Percentiles rank a stretch among this genome's conserved stretches.
Evolutionary conservation across 2,113 vertebrate species (phyloP).

Genomic region (Motacilla tschutschensis): DNA sequence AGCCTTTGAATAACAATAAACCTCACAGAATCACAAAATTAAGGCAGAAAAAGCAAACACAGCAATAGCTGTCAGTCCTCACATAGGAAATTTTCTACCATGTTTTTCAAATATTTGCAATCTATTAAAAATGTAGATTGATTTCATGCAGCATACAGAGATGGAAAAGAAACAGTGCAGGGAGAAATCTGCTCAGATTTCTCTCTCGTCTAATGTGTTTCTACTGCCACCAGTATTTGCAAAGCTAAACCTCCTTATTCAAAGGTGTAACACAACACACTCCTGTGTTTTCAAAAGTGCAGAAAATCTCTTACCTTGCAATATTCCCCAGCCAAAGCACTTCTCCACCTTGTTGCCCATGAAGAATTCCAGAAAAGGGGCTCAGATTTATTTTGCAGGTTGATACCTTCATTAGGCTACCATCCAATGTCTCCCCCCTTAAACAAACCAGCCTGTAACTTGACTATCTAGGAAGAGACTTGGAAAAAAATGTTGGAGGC

Average conservation of each 20-base stretch:
- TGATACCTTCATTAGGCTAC: slow-evolving; percentile 70
- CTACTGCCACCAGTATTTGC: background rate
- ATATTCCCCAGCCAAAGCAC: slow-evolving; percentile 67
- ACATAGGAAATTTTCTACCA: background rate
- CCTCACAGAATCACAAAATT: background rate
- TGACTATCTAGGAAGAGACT: background rate
- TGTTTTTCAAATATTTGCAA: background rate
- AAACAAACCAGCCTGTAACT: slow-evolving; percentile 21
- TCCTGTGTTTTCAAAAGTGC: background rate
- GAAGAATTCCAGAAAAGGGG: slow-evolving; percentile 63
- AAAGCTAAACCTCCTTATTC: background rate
- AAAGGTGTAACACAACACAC: background rate
- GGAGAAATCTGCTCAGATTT: background rate
- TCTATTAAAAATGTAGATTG: background rate
- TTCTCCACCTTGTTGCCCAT: slow-evolving; percentile 67
- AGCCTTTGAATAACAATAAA: background rate
- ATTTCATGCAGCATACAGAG: background rate
- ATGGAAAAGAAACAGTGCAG: background rate
- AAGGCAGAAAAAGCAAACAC: background rate
- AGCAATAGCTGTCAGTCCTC: background rate
- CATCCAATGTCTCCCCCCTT: slow-evolving; percentile 13
- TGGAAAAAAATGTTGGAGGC: background rate
- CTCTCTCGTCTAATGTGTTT: background rate
- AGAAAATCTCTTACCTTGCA: slow-evolving; percentile 71
- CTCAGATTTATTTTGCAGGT: slow-evolving; percentile 70